Evolutionary conservation across 2,797 vertebrate species (phyloP).

Genomic region (Mus caroli): DNA sequence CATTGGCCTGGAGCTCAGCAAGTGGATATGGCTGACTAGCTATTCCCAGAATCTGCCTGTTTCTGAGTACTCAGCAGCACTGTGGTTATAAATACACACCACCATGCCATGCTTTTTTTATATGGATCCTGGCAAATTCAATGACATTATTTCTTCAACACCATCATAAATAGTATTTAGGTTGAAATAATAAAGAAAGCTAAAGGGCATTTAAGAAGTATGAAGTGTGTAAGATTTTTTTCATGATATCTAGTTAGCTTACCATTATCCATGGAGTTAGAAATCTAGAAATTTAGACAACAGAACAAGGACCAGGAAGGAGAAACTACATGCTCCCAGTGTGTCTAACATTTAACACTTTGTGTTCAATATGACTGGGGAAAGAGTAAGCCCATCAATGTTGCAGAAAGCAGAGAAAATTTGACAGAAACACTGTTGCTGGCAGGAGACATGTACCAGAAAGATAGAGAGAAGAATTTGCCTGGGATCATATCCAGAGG

Average conservation of each 20-base stretch:
- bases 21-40: neutral
- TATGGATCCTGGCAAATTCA: neutral
- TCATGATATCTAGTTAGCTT: neutral
- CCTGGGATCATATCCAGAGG: neutral
- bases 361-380: neutral
- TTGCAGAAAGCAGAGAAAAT: neutral
- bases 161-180: neutral
- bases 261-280: neutral
- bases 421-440: neutral
- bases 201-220: neutral
- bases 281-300: neutral
- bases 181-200: neutral
- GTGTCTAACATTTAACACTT: no score
- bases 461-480: neutral
- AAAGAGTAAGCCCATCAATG: neutral
- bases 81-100: neutral
- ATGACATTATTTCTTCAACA: neutral
- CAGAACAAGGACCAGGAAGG: neutral
- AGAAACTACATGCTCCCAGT: accelerated
- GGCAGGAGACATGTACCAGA: neutral
- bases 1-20: neutral
- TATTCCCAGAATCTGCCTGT: neutral
- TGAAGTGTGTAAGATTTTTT: neutral
- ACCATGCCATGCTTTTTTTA: neutral
- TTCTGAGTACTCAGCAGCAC: neutral